Evolutionary conservation across 2,113 vertebrate genomes (phyloP), one percentile per base, ranked within the genome.

Genomic region (Bubo blakistoni): DNA sequence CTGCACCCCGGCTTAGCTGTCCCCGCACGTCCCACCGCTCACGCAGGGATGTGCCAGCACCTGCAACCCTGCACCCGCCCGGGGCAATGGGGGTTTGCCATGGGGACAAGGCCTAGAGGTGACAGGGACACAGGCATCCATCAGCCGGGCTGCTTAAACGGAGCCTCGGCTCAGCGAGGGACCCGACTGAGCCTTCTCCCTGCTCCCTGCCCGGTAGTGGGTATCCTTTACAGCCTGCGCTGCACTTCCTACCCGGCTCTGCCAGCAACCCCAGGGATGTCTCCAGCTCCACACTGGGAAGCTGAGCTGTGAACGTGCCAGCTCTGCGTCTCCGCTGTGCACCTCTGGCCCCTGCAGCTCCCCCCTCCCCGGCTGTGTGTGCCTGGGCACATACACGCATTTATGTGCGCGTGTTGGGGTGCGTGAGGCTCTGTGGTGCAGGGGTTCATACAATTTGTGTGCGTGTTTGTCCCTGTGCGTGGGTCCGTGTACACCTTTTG

Each of bases 361-460:
- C 71, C 44, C 8, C 7, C 10, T 21, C 2, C 0, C 71, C 5
- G 66, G 10, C 52, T 38, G 11, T 3, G 52, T 1, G 42, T 20
- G 34, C 18, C 69, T 7, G 26, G 13, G 4, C 7, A 44, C 30
- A 4, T 4, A 6, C 21, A 6, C 19, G 49, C 30, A 7, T 79
- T 29, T 34, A 2, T 7, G 10, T 42, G 29, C 4, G 77, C 0
- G 2, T 11, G 3, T 1, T 18, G 36, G 4, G 5, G 19, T 2
- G 16, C 6, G 5, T 4, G 52, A 14, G 38, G 34, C 34, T 66
- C 57, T 0, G 2, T 15, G 34, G 2, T 1, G 8, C 0, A 0
- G 16, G 21, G 0, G 2, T 7, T 67, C 40, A 2, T 13, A 38
- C 3, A 4, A 34, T 38, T 24, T 18, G 34, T 71, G 49, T 27